Evolutionary conservation across 2,797 vertebrate species (phyloP), one percentile per base, ranked within the genome.

Genomic region (Pterois miles): DNA sequence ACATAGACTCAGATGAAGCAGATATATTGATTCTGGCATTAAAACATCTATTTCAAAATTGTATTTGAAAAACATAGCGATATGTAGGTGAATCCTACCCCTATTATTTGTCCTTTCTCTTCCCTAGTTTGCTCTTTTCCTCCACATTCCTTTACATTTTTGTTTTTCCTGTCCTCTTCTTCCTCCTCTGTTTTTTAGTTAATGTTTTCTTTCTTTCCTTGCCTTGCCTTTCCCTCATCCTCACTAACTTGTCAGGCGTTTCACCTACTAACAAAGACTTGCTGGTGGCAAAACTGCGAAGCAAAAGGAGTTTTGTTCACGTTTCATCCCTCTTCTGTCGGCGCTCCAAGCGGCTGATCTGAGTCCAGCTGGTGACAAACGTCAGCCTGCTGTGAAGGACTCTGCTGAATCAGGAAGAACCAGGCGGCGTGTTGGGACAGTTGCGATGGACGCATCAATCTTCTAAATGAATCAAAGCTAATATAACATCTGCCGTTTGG

Each of bases 381-480:
- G 70, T 22, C 50, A 0, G 52, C 73, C 81, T 31, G 81, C 81
- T 58, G 83, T 12, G 78, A 82, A 85, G 79, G 81, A 86, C 72
- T 79, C 80, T 91, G 89, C 85, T 89, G 91, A 92, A 57, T 90
- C 89, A 89, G 88, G 84, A 22, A 25, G 65, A 89, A 66, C 0
- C 22, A 0, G 59, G 62, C 59, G 54, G 53, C 62, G 53, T 54
- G 82, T 67, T 58, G 89, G 81, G 84, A 83, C 74, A 13, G 22
- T 12, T 0, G 18, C 25, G 71, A 83, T 46, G 82, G 75, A 85
- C 36, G 43, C 85, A 90, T 92, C 89, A 59, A 76, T 92, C 89
- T 89, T 83, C 65, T 82, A 85, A 90, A 90, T 88, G 84, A 86
- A 85, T 90, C 87, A 88, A 83, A 71, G 74, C 71, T 74, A 78